Evolutionary conservation across 2,113 vertebrate species (phyloP).

Genomic region (Aviceda subcristata): DNA sequence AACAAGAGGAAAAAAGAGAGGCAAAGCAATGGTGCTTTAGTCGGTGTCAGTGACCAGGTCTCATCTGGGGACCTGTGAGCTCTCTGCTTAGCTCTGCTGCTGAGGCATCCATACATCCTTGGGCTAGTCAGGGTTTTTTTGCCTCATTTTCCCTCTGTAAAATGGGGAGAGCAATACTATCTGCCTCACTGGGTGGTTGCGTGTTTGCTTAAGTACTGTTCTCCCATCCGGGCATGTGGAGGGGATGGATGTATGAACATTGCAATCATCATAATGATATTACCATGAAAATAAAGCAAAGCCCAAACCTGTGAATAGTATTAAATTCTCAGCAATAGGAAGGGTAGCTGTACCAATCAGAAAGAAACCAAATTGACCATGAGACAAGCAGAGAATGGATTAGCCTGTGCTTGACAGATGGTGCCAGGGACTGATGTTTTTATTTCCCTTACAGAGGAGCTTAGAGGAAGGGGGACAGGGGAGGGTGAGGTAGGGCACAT

Average conservation of each 20-base stretch:
- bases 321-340: not conserved
- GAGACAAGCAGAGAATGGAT: conserved; percentile 45
- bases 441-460: conserved; percentile 4
- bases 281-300: not conserved
- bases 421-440: conserved; percentile 27
- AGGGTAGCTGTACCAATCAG: not conserved
- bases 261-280: not conserved
- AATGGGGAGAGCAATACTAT: not conserved
- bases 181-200: not conserved
- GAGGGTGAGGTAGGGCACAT: not conserved
- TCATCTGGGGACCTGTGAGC: not conserved
- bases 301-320: not conserved
- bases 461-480: not conserved
- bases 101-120: not conserved
- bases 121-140: not conserved
- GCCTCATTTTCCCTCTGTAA: not conserved
- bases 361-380: conserved; percentile 15
- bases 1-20: not conserved
- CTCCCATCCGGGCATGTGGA: not conserved
- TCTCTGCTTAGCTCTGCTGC: not conserved
- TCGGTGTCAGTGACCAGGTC: not conserved
- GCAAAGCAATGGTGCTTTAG: not conserved
- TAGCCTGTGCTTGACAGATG: conserved; percentile 52
- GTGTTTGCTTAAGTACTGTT: not conserved
- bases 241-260: not conserved